Evolutionary conservation across 2,888 invertebrate species (phyloP), one percentile per base, ranked within the genome.

Genomic region (Platycnemis pennipes): DNA sequence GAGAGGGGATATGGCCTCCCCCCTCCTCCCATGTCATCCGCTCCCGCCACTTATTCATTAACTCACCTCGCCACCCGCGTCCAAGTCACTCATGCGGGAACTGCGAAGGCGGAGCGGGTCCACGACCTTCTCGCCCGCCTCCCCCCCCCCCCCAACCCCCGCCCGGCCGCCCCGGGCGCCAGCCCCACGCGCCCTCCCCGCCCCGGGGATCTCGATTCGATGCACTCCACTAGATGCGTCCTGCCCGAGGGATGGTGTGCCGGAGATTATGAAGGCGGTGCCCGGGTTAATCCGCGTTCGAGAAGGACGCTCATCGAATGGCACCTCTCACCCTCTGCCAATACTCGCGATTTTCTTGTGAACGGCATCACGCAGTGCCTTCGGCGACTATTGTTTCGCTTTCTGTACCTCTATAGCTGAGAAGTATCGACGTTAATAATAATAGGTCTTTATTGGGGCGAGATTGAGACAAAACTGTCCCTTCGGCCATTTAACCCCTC

Each of bases 31-130:
- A 1, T 19, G 22, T 56, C 37, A 37, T 42, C 31, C 42, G 16
- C 37, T 37, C 89, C n/a, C 89, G 56, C 56, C 56, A 46, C 91
- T 91, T 63, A 63, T 91, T 91, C 91, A 91, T 91, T 91, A 91
- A 91, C 63, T 91, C 91, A 69, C 49, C n/a, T 69, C 44, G 56
- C 91, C 44, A 91, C 44, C 89, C 89, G 89, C 56, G 89, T 89
- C 63, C 91, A 44, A 45, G 19, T 44, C 91, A 69, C 44, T 91
- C 44, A 69, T 69, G 91, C 91, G 91, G 91, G 31, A n/a, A 89
- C 37, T 19, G 63, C 63, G 63, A 63, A 26, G 63, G n/a, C 22
- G 63, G n/a, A 22, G 63, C 63, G 77, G 77, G 77, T 77, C 77
- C 77, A 77, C 77, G 77, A 77, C 77, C 77, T 77, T 31, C 37